Evolutionary conservation across 2,113 vertebrate genomes (phyloP).

Genomic region (Laticauda laticaudata): DNA sequence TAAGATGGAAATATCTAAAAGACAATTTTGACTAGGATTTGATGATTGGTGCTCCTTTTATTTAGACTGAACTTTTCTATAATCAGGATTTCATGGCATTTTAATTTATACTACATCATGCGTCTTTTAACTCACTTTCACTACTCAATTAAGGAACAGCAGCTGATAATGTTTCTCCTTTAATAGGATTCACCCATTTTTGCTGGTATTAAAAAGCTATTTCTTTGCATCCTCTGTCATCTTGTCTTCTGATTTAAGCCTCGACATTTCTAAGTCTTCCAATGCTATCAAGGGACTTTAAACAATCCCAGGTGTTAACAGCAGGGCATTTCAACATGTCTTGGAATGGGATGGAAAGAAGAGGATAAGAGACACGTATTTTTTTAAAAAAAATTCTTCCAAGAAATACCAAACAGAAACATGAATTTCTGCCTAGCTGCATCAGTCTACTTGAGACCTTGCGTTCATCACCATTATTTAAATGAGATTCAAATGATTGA

Average conservation of each 20-base stretch:
- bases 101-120: constrained; percentile 67
- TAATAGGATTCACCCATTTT: constrained; percentile 50
- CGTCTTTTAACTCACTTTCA: constrained; percentile 60
- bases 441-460: not conserved
- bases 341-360: constrained; percentile 4
- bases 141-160: constrained; percentile 60
- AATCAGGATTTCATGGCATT: constrained; percentile 64
- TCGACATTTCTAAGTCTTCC: constrained; percentile 28
- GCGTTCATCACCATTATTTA: constrained; percentile 32
- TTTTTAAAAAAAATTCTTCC: not conserved
- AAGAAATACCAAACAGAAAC: not conserved
- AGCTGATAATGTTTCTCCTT: constrained; percentile 59
- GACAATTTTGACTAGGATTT: constrained; percentile 51
- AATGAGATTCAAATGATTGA: not conserved
- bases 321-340: constrained; percentile 5
- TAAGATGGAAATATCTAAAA: constrained; percentile 50
- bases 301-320: constrained; percentile 10
- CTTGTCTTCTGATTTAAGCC: constrained; percentile 33
- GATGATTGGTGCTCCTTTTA: constrained; percentile 56
- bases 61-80: constrained; percentile 59
- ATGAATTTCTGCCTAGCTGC: not conserved
- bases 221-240: constrained; percentile 50
- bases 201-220: constrained; percentile 56
- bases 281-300: constrained; percentile 4
- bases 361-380: not conserved